Base-by-base conservation (phyloP, 2,888 invertebrate genomes). In the Oligia latruncula region DNA sequence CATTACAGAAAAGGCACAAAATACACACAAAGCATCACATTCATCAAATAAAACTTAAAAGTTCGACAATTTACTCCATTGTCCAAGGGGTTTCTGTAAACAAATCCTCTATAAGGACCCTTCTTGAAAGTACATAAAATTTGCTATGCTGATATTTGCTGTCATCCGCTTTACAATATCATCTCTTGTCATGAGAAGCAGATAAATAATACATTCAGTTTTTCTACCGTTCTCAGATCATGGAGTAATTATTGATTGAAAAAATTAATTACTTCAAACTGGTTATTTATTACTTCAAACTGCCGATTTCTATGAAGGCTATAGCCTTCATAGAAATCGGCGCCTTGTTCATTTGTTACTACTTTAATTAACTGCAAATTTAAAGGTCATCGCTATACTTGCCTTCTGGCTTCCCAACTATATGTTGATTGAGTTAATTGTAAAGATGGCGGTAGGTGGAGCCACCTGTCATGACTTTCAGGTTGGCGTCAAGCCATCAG, bases 221-320 rank as follows among this genome's bases (percentile, higher is more conserved):
- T 78, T 80, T 71, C 60, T 71, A 43, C 17, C 5, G 29, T n/a
- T 78, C 29, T 29, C 40, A 80, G 60, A 78, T 60, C 80, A 60
- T 17, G 0, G 0, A 49, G 4, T 40, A 80, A 70, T 43, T 29
- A 70, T 9, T 52, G 2, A 78, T n/a, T 43, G 2, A 62, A 62
- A 78, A 49, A 52, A 15, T 0, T n/a, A n/a, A 52, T n/a, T 0
- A 62, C 17, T 52, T 49, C 9, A 20, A 71, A 71, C 43, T 43
- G 20, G 15, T 71, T 78, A 23, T 43, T n/a, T n/a, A n/a, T n/a
- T n/a, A n/a, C n/a, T n/a, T n/a, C n/a, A n/a, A n/a, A n/a, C n/a
- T n/a, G n/a, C n/a, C n/a, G n/a, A n/a, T n/a, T n/a, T n/a, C n/a
- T n/a, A n/a, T n/a, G n/a, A n/a, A n/a, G n/a, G n/a, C n/a, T 13